Base-by-base conservation (phyloP, 2,113 vertebrate genomes). In the Vireo altiloquus region DNA sequence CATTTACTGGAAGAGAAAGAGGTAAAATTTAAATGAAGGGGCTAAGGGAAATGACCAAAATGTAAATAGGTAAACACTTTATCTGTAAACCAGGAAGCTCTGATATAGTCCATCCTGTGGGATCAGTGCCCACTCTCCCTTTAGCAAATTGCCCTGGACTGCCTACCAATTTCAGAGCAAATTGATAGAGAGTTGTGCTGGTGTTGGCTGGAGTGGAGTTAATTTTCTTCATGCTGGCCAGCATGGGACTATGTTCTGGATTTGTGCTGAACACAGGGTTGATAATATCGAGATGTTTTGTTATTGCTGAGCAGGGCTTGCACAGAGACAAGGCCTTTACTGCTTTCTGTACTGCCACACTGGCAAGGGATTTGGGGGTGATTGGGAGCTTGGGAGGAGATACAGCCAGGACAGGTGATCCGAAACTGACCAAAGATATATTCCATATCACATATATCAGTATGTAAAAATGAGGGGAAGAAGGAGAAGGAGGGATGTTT, bases 251-350 rank as follows among this genome's bases (percentile, higher is more conserved):
- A 5, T 2, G 8, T 24, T 66, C 14, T 74, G 46, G 37, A 39
- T 46, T 52, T 66, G 15, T 66, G 7, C 20, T 60, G 60, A 59
- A 15, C 16, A 46, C 5, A 25, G 20, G 19, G 15, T 21, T 82
- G 53, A 2, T 75, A 53, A 30, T 8, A 8, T 0, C 39, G 33
- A n/a, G 4, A n/a, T n/a, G 1, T 8, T 66, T n/a, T 20, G 8
- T 59, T 21, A 46, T 5, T 66, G 46, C 28, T 59, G 33, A 59
- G 27, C 28, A 28, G 23, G 7, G 23, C 23, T 74, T 66, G 33
- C 33, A 37, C 22, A 74, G 33, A 44, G 10, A 6, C 10, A 65
- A 65, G 10, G 4, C 7, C 6, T 57, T 71, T 63, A 37, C 37
- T 81, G 44, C 15, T 57, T 74, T 50, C 24, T 27, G 15, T 17